phyloP scores from a whole-genome alignment of 37 sponge, comb jelly and placozoan species.

The Axinella damicornis region DNA sequence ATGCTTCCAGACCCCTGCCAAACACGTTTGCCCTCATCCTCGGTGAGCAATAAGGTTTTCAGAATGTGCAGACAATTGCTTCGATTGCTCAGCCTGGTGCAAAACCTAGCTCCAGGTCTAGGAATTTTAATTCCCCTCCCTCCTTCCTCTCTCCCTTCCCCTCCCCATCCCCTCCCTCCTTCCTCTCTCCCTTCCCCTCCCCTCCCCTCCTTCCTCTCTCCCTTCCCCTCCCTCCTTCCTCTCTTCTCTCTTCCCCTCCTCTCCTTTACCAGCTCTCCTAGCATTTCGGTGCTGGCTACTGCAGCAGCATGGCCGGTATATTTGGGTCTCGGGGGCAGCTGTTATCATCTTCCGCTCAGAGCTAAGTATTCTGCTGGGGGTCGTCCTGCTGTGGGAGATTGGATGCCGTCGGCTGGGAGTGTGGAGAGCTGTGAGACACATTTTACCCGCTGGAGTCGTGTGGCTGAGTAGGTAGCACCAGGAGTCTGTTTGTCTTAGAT shows the following conservation, averaged over 20 bases:
- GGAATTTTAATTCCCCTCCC: neutral
- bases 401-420: conserved; percentile 30
- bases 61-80: too few relatives aligned
- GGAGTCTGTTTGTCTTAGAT: too few relatives aligned
- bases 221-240: neutral
- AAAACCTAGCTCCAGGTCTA: too few relatives aligned
- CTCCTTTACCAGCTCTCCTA: conserved; percentile 52
- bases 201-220: neutral
- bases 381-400: conserved; percentile 78
- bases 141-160: neutral
- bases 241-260: neutral
- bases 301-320: conserved; percentile 52
- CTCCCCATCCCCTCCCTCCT: neutral
- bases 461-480: conserved; percentile 49
- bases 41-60: conserved; percentile 33
- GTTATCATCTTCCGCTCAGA: conserved; percentile 89
- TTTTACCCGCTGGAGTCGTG: conserved; percentile 62
- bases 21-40: conserved; percentile 96
- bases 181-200: neutral
- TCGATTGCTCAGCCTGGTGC: too few relatives aligned
- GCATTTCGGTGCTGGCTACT: conserved; percentile 77
- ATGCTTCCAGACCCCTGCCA: conserved; percentile 94
- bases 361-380: conserved; percentile 75
- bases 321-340: conserved; percentile 83
- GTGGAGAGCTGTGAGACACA: conserved; percentile 22